Conservation (phyloP, 2,888 invertebrate species). For the Pseudeuparius sepicola region DNA sequence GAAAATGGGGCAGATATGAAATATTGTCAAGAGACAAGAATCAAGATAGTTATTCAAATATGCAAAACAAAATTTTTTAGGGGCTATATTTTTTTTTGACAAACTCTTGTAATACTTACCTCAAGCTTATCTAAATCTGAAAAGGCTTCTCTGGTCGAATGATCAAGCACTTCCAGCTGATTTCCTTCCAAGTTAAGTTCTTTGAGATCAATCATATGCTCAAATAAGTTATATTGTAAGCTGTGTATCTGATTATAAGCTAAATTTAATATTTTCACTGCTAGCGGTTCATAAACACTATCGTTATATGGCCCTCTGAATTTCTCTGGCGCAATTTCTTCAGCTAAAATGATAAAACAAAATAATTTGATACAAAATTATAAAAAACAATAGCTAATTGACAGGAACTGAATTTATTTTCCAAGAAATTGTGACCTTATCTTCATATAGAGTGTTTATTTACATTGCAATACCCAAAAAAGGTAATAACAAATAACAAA, state of each 20-base stretch:
- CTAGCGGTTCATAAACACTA: constrained; percentile 45
- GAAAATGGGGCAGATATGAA: too few species aligned
- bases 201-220: constrained; percentile 52
- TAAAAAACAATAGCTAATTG: constrained; percentile 5
- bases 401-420: too few species aligned
- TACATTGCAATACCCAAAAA: too few species aligned
- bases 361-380: too few species aligned
- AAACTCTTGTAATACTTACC: too few species aligned
- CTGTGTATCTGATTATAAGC: constrained; percentile 55
- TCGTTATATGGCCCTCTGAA: constrained; percentile 56
- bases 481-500: too few species aligned
- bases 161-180: constrained; percentile 49
- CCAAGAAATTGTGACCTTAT: too few species aligned
- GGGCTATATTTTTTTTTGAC: too few species aligned
- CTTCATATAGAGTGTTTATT: too few species aligned
- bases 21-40: too few species aligned
- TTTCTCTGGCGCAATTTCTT: constrained; percentile 50
- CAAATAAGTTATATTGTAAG: constrained; percentile 50
- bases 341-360: constrained; percentile 38
- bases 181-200: constrained; percentile 53
- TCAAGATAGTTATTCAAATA: too few species aligned
- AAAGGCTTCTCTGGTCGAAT: constrained; percentile 48
- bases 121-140: constrained; percentile 45
- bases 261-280: constrained; percentile 49
- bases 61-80: too few species aligned